Conservation (phyloP, 2,888 invertebrate species). For the Sesia bembeciformis region DNA sequence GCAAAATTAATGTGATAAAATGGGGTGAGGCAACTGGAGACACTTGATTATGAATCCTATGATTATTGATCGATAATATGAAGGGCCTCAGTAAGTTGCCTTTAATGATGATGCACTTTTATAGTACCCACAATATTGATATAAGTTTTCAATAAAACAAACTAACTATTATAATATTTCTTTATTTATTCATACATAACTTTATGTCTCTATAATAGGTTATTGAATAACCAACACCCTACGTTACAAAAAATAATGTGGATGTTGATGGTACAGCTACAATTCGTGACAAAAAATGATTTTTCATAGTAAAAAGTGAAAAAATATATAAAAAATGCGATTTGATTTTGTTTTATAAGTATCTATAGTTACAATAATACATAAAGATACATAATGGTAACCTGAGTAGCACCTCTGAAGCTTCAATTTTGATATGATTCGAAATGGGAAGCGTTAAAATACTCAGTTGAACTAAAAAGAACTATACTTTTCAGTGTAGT, state of each 20-base stretch:
- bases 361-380: slow-evolving; percentile 25
- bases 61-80: too few species aligned
- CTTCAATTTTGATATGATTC: not conserved
- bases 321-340: slow-evolving; percentile 2
- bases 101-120: too few species aligned
- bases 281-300: not conserved
- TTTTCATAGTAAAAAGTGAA: not conserved
- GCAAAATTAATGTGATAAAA: too few species aligned
- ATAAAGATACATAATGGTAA: slow-evolving; percentile 53
- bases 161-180: slow-evolving; percentile 38
- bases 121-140: too few species aligned
- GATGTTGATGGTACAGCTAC: slow-evolving; percentile 39
- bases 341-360: slow-evolving; percentile 5
- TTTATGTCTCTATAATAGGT: slow-evolving; percentile 53
- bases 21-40: too few species aligned
- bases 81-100: too few species aligned
- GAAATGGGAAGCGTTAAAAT: too few species aligned
- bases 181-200: slow-evolving; percentile 59
- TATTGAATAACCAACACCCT: slow-evolving; percentile 67
- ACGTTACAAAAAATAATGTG: slow-evolving; percentile 45
- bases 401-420: slow-evolving; percentile 53
- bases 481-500: too few species aligned
- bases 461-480: too few species aligned
- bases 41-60: too few species aligned
- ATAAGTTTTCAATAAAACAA: not conserved